A percentile compares a stretch with the other conserved stretches of the same genome.
phyloP scores from a whole-genome alignment of 2,888 invertebrate species.

The Sthenelais limicola region DNA sequence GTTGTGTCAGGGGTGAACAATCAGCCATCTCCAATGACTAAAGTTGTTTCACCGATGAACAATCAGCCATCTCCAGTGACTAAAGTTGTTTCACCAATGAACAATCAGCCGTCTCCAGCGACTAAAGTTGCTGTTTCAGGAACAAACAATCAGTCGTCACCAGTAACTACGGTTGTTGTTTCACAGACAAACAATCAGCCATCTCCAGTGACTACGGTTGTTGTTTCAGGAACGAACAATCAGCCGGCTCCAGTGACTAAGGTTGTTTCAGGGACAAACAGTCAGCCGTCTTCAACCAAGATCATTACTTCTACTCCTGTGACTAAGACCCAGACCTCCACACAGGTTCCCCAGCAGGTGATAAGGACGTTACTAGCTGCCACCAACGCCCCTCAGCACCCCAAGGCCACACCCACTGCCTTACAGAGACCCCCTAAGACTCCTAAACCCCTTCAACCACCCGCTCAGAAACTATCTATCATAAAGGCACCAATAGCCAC shows the following conservation, averaged over 20 bases:
- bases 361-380: conserved; percentile 30
- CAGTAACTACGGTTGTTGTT: background rate
- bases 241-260: background rate
- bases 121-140: background rate
- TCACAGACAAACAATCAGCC: no score
- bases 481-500: background rate
- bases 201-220: background rate
- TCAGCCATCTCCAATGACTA: no score
- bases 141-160: background rate
- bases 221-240: no score
- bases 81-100: background rate
- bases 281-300: background rate
- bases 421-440: no score
- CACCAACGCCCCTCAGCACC: conserved; percentile 27
- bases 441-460: background rate
- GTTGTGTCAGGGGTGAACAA: no score
- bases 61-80: background rate
- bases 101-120: background rate
- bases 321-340: background rate
- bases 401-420: no score
- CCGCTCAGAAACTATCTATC: background rate
- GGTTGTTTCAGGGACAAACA: background rate
- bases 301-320: no score
- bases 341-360: conserved; percentile 21
- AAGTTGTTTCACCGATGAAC: background rate